These are phyloP conservation scores for Callinectes sapidus DNA, from an alignment of 2,888 invertebrate genomes.

Conservation along the genomic window DNA sequence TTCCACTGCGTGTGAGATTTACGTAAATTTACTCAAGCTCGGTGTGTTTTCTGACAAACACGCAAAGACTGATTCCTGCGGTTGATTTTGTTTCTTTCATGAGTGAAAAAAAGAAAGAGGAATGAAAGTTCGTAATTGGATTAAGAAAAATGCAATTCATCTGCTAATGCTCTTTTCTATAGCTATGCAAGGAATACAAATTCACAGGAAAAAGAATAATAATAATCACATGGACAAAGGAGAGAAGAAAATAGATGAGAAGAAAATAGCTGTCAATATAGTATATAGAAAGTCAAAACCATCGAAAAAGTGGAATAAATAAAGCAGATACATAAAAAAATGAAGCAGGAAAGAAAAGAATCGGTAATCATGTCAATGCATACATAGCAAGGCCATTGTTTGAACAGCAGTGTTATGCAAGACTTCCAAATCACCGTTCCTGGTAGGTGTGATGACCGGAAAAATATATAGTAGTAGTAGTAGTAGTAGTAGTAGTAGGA, in stretches of 20 bases:
- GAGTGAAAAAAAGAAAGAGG: neutral
- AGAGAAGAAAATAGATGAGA: neutral
- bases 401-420: neutral
- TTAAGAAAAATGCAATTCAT: neutral
- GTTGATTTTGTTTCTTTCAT: neutral
- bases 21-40: neutral
- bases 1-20: neutral
- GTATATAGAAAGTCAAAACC: neutral
- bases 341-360: neutral
- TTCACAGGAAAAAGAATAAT: neutral
- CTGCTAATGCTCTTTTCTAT: neutral
- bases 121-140: neutral
- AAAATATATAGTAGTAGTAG: neutral
- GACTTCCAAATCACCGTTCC: neutral
- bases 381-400: neutral
- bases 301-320: neutral
- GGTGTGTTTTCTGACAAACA: neutral
- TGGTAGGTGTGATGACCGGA: neutral
- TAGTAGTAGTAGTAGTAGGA: constrained; percentile 5
- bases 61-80: neutral
- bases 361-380: neutral
- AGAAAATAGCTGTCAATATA: neutral
- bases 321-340: neutral
- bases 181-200: neutral
- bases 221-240: neutral